Conservation (phyloP, 2,797 vertebrate species). For the Acanthornis magna region DNA sequence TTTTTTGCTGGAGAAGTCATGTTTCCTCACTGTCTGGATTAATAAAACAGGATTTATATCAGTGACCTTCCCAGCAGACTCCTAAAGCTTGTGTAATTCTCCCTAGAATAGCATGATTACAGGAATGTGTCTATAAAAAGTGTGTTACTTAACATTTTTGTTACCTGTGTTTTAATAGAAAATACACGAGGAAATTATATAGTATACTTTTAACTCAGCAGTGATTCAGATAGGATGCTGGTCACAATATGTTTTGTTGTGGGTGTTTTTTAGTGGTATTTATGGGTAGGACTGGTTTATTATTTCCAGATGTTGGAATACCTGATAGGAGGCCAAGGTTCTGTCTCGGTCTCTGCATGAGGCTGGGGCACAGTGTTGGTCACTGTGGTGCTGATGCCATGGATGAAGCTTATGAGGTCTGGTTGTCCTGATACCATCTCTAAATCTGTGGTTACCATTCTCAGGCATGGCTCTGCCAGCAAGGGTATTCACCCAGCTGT, state of each 20-base stretch:
- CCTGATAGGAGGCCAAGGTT: not conserved
- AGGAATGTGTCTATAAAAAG: not conserved
- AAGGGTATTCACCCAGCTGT: not conserved
- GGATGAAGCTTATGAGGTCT: not conserved
- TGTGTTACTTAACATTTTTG: not conserved
- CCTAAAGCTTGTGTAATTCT: not conserved
- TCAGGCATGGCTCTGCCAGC: not conserved
- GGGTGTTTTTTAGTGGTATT: not conserved
- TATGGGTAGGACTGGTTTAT: not conserved
- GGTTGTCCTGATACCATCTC: not conserved
- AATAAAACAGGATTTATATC: not conserved
- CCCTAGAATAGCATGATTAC: not conserved
- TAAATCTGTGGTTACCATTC: not conserved
- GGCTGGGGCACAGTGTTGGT: not conserved
- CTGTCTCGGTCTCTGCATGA: not conserved
- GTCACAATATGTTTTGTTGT: not conserved
- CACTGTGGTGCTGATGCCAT: not conserved
- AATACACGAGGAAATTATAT: not conserved
- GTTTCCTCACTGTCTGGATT: not conserved
- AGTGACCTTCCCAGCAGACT: not conserved
- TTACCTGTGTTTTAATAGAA: not conserved
- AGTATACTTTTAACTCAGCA: not conserved
- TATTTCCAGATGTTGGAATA: not conserved
- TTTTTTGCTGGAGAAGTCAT: not conserved
- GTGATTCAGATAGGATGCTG: not conserved